Conservation (phyloP, 1,140 invertebrate species). For the Heterodera schachtii region DNA sequence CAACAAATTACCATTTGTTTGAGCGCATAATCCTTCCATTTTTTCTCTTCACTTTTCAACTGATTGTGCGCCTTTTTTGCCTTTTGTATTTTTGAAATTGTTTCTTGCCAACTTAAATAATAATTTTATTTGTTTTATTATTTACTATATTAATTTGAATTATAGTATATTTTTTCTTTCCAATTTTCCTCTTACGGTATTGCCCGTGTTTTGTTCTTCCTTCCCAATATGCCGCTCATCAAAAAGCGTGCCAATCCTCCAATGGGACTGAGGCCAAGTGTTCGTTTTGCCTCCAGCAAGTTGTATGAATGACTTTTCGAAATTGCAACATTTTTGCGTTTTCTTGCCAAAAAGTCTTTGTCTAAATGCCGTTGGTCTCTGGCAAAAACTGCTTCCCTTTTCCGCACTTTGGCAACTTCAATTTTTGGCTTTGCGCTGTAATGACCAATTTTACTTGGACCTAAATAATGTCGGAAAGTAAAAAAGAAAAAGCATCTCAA, state of each 20-base stretch:
- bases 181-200: conserved; percentile 27
- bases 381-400: neutral
- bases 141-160: neutral
- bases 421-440: neutral
- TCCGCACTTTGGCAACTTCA: neutral
- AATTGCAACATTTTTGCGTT: conserved; percentile 6
- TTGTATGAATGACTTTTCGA: conserved; percentile 12
- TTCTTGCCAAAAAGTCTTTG: neutral
- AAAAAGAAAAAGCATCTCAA: too few relatives aligned
- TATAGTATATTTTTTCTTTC: too few relatives aligned
- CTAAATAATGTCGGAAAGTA: neutral
- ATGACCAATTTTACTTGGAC: neutral
- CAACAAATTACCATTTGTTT: neutral
- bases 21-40: neutral
- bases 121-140: conserved; percentile 6
- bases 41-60: neutral
- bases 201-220: conserved; percentile 28
- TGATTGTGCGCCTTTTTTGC: conserved; percentile 7
- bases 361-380: neutral
- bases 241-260: conserved; percentile 34
- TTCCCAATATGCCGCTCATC: conserved; percentile 20
- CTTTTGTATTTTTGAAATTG: conserved; percentile 7
- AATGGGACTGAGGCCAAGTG: conserved; percentile 27
- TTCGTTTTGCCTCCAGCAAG: conserved; percentile 26
- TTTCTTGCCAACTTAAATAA: conserved; percentile 17